These are phyloP conservation scores for Andrena bucephala DNA, from an alignment of 2,888 invertebrate species.

Conservation along the genomic window DNA sequence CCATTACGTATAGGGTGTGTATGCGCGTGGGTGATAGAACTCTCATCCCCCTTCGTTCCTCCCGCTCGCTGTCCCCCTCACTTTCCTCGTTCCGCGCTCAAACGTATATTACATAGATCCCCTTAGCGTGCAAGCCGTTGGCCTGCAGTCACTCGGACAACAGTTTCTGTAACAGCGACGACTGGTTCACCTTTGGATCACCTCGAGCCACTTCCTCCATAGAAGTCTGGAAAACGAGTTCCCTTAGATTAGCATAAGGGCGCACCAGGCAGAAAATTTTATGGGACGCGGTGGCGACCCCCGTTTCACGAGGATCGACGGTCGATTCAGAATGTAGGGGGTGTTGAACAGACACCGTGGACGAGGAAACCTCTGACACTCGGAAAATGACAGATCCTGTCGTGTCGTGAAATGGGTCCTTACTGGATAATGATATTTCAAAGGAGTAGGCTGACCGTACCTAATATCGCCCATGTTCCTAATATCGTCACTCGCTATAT, in stretches of 20 bases:
- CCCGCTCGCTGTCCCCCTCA: neutral
- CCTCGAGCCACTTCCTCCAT: constrained; percentile 91
- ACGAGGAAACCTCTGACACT: neutral
- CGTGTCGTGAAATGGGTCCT: too few relatives aligned
- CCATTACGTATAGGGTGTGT: constrained; percentile 73
- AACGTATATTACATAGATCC: constrained; percentile 84
- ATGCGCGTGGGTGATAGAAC: constrained; percentile 52
- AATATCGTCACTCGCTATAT: too few relatives aligned
- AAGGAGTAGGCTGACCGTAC: too few relatives aligned
- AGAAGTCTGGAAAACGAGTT: constrained; percentile 88
- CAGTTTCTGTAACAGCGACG: constrained; percentile 94
- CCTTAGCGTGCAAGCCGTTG: constrained; percentile 85
- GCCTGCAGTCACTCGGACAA: constrained; percentile 91
- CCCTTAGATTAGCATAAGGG: neutral
- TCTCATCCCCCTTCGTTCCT: neutral
- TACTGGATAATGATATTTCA: too few relatives aligned
- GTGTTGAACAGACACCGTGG: neutral
- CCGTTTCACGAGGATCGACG: neutral
- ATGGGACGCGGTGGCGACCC: neutral
- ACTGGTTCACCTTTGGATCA: constrained; percentile 88
- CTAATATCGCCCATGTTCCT: too few relatives aligned
- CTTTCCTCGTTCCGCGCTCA: constrained; percentile 58
- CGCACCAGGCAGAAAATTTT: neutral
- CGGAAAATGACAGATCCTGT: neutral
- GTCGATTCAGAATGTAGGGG: constrained; percentile 28